Evolutionary conservation across 2,113 vertebrate genomes (phyloP).

Genomic region (Naja naja): DNA sequence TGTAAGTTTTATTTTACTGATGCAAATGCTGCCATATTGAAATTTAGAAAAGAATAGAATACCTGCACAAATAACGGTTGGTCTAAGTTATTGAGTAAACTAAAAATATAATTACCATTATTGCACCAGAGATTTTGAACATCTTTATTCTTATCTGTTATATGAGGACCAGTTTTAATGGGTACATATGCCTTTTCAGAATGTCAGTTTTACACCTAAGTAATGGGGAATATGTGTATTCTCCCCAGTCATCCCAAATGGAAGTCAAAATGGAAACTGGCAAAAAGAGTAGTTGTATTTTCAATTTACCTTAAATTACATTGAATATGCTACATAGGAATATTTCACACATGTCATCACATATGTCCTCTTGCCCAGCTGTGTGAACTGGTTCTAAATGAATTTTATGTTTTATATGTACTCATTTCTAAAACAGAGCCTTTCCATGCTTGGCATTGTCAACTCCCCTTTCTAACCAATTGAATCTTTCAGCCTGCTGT

Average conservation of each 20-base stretch:
- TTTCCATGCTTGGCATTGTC: not conserved
- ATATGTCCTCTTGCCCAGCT: not conserved
- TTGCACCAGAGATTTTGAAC: not conserved
- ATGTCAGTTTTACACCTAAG: not conserved
- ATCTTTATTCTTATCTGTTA: not conserved
- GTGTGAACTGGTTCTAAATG: not conserved
- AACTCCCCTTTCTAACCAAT: not conserved
- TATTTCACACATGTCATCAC: not conserved
- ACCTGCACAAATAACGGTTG: not conserved
- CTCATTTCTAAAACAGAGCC: not conserved
- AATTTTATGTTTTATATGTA: not conserved
- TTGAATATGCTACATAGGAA: not conserved
- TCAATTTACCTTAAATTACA: not conserved
- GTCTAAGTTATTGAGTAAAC: not conserved
- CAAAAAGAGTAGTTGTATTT: not conserved
- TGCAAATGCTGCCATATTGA: not conserved
- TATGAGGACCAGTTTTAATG: not conserved
- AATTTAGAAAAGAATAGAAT: not conserved
- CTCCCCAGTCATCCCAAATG: not conserved
- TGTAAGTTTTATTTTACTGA: not conserved
- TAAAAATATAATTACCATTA: not conserved
- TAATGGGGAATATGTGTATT: not conserved
- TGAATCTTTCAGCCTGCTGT: conserved; percentile 2
- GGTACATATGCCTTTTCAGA: not conserved
- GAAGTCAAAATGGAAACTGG: not conserved